Conservation (phyloP, 2,888 invertebrate species). For the Archaeoteleia sp. region DNA sequence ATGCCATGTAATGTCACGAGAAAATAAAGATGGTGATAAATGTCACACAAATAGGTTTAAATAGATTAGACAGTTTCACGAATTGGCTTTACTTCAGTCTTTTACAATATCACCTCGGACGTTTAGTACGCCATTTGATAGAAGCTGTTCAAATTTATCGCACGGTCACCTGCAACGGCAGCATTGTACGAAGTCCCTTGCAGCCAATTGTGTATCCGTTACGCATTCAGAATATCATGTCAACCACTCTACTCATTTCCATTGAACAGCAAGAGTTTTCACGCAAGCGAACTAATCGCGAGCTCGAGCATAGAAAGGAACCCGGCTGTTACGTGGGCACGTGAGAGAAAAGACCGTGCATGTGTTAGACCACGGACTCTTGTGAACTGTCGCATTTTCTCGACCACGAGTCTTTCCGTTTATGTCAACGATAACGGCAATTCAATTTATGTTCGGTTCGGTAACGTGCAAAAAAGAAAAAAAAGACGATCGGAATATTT, state of each 20-base stretch:
- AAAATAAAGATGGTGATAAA: slow-evolving; percentile 32
- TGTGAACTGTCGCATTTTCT: slow-evolving; percentile 6
- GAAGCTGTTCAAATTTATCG: slow-evolving; percentile 69
- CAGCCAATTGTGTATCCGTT: slow-evolving; percentile 58
- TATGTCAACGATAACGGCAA: slow-evolving; percentile 5
- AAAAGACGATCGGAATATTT: slow-evolving; percentile 16
- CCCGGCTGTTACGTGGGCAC: slow-evolving; percentile 6
- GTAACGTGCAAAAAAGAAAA: slow-evolving; percentile 4
- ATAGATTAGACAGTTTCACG: slow-evolving; percentile 34
- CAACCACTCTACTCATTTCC: slow-evolving; percentile 42
- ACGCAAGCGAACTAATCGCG: slow-evolving; percentile 31
- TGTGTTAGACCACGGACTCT: slow-evolving; percentile 13
- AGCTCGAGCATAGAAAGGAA: slow-evolving; percentile 14
- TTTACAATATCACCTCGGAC: slow-evolving; percentile 63
- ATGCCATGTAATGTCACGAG: slow-evolving; percentile 15
- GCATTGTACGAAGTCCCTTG: slow-evolving; percentile 59
- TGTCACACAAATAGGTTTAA: slow-evolving; percentile 31
- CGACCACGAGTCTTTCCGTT: not conserved
- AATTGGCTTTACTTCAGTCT: slow-evolving; percentile 42
- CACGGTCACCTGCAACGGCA: slow-evolving; percentile 59
- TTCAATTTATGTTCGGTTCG: slow-evolving; percentile 22
- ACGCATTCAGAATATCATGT: slow-evolving; percentile 43
- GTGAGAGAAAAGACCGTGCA: slow-evolving; percentile 11
- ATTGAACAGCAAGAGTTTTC: slow-evolving; percentile 52
- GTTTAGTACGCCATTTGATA: slow-evolving; percentile 64